phyloP scores from a whole-genome alignment of 2,113 vertebrate genomes.

The Toxotes chatareus region DNA sequence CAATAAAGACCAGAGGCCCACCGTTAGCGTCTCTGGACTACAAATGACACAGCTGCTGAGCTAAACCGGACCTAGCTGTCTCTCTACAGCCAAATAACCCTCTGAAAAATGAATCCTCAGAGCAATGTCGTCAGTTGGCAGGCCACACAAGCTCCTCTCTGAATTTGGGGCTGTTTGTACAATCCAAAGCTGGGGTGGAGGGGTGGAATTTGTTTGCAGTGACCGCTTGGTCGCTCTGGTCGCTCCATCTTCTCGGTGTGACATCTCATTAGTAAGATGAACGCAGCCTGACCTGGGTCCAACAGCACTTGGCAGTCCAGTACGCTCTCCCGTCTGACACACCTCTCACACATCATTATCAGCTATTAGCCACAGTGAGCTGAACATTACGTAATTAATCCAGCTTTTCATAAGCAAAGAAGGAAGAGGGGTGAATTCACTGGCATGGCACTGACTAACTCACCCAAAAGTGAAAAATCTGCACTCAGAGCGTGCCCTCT shows the following conservation, averaged over 20 bases:
- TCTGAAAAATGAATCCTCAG: slow-evolving; percentile 79
- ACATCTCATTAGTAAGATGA: slow-evolving; percentile 86
- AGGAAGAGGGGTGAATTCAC: slow-evolving; percentile 30
- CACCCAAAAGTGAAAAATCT: slow-evolving; percentile 12
- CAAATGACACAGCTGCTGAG: slow-evolving; percentile 51
- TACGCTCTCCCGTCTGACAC: slow-evolving; percentile 73
- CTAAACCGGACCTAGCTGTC: slow-evolving; percentile 50
- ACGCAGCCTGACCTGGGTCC: slow-evolving; percentile 78
- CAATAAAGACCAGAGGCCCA: slow-evolving; percentile 50
- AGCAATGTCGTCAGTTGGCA: slow-evolving; percentile 80
- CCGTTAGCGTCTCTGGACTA: slow-evolving; percentile 42
- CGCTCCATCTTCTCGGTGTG: slow-evolving; percentile 78
- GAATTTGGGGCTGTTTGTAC: slow-evolving; percentile 73
- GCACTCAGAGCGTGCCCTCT: not conserved
- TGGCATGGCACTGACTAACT: not conserved
- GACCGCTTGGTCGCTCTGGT: slow-evolving; percentile 74
- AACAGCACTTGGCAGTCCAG: slow-evolving; percentile 80
- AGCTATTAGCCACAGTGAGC: slow-evolving; percentile 82
- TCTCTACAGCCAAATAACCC: slow-evolving; percentile 60
- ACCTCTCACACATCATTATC: slow-evolving; percentile 85
- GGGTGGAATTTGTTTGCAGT: slow-evolving; percentile 75
- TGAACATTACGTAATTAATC: slow-evolving; percentile 79
- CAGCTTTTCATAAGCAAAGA: slow-evolving; percentile 73
- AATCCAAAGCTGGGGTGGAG: slow-evolving; percentile 67
- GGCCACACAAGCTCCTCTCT: slow-evolving; percentile 55